Base-by-base conservation (phyloP, 2,113 vertebrate genomes). In the Pangasianodon hypophthalmus region DNA sequence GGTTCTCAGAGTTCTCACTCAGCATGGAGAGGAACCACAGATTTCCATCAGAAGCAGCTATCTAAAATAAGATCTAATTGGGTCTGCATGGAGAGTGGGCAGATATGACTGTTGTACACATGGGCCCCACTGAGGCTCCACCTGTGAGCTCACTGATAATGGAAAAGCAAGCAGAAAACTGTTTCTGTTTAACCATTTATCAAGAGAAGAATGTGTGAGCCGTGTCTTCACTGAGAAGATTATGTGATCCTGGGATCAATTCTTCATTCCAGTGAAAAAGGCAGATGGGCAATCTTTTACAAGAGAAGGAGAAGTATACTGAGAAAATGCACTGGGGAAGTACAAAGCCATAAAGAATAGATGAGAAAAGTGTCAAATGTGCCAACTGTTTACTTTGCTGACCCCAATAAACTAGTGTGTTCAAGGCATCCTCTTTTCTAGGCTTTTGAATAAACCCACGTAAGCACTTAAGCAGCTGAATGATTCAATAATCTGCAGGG, bases 61-160 rank as follows among this genome's bases (percentile, higher is more conserved):
- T 92, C 91, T 90, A 89, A 90, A 92, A 90, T 87, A 54, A 90
- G 80, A 92, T 92, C 85, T 90, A 88, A 92, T 81, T 88, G 79
- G 64, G 50, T 73, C 11, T 87, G 50, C 64, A 64, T 82, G 69
- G 48, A 84, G 89, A 46, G 21, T 86, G 83, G 73, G 46, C 79
- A 64, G 84, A 86, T 90, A 67, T 37, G 58, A 8, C n/a, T 54
- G 37, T n/a, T 87, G 37, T 9, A 79, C 18, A 29, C 32, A 88
- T 24, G 58, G 77, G 54, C 46, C 46, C 32, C 48, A 29, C 56
- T 44, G 19, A 26, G 21, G 44, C 32, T 80, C 2, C 19, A 52
- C 83, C 73, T 41, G 58, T 14, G n/a, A 69, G 60, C 26, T 46
- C 9, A 24, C 60, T 32, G 84, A 90, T 87, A 86, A 71, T 48